Base-by-base conservation (phyloP, 1,140 invertebrate species). In the Calosoma granatense region DNA sequence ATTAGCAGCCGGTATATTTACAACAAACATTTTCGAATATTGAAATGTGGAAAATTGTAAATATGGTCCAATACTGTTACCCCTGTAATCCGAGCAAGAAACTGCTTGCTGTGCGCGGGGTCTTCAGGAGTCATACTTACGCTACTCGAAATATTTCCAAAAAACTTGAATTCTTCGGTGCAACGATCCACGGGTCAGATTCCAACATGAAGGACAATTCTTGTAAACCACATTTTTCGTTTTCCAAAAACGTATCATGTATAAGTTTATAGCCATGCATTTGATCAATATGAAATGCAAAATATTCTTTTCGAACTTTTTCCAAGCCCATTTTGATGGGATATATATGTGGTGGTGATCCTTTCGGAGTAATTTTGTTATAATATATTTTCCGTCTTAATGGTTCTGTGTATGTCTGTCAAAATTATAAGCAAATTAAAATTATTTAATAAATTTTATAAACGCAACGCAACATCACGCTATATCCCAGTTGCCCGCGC, bases 141-240 rank as follows among this genome's bases (percentile, higher is more conserved):
- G 79, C 77, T 60, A 78, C 74, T 69, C 78, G 78, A 17, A 83
- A 73, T 56, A 82, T 73, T 63, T 84, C 81, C 54, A 70, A 72
- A 56, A 77, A 82, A 1, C 78, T 75, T 0, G 80, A 79, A 56
- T 78, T 72, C 59, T 75, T 77, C 56, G 70, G 71, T 0, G 81
- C 72, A 1, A 75, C 74, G 15, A 81, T 58, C 67, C 76, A 76
- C 0, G 81, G 79, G 57, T 78, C 71, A 1, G 76, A 68, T 0
- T 78, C 70, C 53, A 78, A 74, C 1, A 84, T 59, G 53, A 75
- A 80, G 59, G 77, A 72, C 57, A 84, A 79, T 64, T 81, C 79
- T 52, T 76, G 72, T 1, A 84, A 64, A 0, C 79, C 78, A 64
- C 83, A 85, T 65, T 83, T 84, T 63, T 84, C 80, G 2, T 77